Base-by-base conservation (phyloP, 2,113 vertebrate genomes). In the Cyprinodon brontotheroides region DNA sequence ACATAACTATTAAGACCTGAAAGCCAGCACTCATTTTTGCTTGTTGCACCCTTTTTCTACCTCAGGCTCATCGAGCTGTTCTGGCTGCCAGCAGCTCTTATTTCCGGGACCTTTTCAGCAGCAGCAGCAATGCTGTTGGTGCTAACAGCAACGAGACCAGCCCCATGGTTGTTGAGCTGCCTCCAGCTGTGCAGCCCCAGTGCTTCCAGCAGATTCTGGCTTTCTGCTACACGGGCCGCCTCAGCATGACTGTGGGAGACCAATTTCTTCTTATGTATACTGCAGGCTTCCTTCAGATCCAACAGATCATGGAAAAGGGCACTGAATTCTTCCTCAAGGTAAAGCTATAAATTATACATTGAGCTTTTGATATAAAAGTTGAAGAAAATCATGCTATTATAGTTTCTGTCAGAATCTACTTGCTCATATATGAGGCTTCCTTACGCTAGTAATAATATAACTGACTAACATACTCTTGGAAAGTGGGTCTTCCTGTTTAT, bases 201-300 rank as follows among this genome's bases (percentile, higher is more conserved):
- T 97, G 97, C 88, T 99, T 99, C 94, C 97, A 99, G 93, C 98
- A 99, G 94, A 98, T 99, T 92, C 93, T 99, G 84, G 93, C 95
- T 75, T 99, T 99, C 94, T 99, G 98, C 91, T 99, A 98, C 91
- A 99, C 97, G 0, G 98, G 98, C 39, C 92, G 98, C 6, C 95
- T 98, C 40, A 99, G 97, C 95, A 98, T 99, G 97, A 98, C 97
- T 0, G 95, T 98, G 90, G 97, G 98, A 0, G 97, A 99, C 90
- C 98, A 99, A 93, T 99, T 99, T 87, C 93, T 99, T 64, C 95
- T 99, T 67, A 99, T 99, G 96, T 99, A 99, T 82, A 99, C 98
- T 0, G 97, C 98, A 0, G 97, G 98, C 50, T 99, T 99, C 91
- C 94, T 99, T 88, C 98, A 99, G 95, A 99, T 99, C 93, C 98